These are phyloP conservation scores for Pitangus sulphuratus DNA, from an alignment of 2,797 vertebrate genomes.

Conservation along the genomic window DNA sequence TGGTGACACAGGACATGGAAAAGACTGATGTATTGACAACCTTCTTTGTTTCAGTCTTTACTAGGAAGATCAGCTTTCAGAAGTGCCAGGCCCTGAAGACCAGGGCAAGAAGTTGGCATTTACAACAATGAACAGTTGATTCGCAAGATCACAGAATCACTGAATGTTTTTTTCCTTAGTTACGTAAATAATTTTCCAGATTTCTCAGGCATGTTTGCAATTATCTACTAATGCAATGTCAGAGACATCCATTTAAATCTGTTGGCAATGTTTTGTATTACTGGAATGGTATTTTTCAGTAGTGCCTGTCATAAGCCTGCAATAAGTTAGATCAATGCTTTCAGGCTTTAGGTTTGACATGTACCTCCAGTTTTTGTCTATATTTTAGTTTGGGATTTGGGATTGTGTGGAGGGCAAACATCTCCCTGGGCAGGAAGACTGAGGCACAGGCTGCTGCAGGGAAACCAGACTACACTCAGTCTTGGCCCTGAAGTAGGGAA, in stretches of 20 bases:
- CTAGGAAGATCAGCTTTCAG: neutral
- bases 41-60: neutral
- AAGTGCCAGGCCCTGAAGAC: neutral
- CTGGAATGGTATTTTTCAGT: neutral
- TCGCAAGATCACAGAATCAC: accelerated
- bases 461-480: too few species aligned
- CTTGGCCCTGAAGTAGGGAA: accelerated
- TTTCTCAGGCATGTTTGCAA: constrained; percentile 7
- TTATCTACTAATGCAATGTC: neutral
- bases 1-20: accelerated
- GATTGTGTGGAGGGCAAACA: neutral
- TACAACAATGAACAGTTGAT: neutral
- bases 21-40: neutral
- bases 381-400: neutral
- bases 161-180: neutral
- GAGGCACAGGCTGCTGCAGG: neutral
- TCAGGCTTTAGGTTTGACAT: neutral
- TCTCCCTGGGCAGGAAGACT: neutral
- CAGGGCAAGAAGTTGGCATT: accelerated
- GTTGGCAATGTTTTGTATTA: neutral
- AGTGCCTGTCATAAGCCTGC: neutral
- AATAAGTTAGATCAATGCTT: neutral
- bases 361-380: neutral
- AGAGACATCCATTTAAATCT: constrained; percentile 13
- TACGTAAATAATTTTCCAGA: neutral